These are phyloP conservation scores for Chloropsis cyanopogon DNA, from an alignment of 2,113 vertebrate species.

Conservation along the genomic window DNA sequence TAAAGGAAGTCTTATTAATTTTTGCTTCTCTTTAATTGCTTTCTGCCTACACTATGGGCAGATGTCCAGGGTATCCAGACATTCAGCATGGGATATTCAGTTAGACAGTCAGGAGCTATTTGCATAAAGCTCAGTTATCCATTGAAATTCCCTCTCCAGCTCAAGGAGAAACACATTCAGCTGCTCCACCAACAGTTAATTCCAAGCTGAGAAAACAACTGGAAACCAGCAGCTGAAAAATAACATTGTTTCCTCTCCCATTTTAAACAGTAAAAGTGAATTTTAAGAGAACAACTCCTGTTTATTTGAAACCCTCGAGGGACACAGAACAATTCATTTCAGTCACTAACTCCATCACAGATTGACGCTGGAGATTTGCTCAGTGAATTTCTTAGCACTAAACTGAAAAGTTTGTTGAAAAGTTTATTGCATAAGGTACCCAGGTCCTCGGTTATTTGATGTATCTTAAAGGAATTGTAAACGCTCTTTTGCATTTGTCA, in stretches of 20 bases:
- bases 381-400: background rate
- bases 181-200: background rate
- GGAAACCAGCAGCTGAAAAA: background rate
- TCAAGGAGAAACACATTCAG: background rate
- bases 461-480: background rate
- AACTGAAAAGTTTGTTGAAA: background rate
- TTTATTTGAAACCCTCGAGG: background rate
- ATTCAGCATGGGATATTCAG: background rate
- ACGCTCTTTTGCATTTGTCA: background rate
- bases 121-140: background rate
- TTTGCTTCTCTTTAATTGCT: background rate
- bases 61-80: background rate
- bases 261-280: background rate
- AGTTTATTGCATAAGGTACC: background rate
- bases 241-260: background rate
- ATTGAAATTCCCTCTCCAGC: background rate
- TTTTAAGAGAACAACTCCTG: background rate
- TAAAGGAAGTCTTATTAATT: background rate
- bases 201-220: background rate
- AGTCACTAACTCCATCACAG: background rate
- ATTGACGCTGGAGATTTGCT: background rate
- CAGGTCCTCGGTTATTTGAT: background rate
- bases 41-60: background rate
- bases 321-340: background rate
- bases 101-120: rapidly evolving